Conservation (phyloP, 2,113 vertebrate species). For the Pogonocichla stellata region DNA sequence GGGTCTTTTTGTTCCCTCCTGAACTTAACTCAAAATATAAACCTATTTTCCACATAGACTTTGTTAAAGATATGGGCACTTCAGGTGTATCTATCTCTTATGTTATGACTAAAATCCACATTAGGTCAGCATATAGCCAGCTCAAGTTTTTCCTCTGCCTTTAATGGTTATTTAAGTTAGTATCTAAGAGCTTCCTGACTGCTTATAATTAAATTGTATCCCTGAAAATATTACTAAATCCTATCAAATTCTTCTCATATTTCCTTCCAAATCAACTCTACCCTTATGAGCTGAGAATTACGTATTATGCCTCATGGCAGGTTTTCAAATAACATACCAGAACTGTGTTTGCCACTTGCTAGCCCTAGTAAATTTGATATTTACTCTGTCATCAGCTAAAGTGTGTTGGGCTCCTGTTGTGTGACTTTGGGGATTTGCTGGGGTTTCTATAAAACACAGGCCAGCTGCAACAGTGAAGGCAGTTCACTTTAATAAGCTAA, state of each 20-base stretch:
- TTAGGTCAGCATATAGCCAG: background rate
- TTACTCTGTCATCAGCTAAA: constrained; percentile 61
- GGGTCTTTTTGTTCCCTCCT: background rate
- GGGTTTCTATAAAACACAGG: constrained; percentile 60
- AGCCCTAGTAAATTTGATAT: constrained; percentile 57
- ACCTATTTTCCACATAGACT: background rate
- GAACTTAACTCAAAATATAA: background rate
- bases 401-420: constrained; percentile 53
- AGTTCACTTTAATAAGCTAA: constrained; percentile 66
- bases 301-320: constrained; percentile 33
- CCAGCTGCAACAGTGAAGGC: constrained; percentile 63
- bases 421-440: constrained; percentile 62
- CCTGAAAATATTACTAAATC: constrained; percentile 20
- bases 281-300: constrained; percentile 30
- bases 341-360: constrained; percentile 58
- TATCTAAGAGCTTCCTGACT: background rate
- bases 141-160: background rate
- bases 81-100: background rate
- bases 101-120: background rate
- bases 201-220: constrained; percentile 1
- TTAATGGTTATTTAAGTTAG: background rate
- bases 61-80: background rate
- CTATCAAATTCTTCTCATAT: constrained; percentile 46
- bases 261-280: constrained; percentile 20
- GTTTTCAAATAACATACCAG: constrained; percentile 47